phyloP scores from a whole-genome alignment of 2,888 invertebrate species.

The Cartodere bifasciata region DNA sequence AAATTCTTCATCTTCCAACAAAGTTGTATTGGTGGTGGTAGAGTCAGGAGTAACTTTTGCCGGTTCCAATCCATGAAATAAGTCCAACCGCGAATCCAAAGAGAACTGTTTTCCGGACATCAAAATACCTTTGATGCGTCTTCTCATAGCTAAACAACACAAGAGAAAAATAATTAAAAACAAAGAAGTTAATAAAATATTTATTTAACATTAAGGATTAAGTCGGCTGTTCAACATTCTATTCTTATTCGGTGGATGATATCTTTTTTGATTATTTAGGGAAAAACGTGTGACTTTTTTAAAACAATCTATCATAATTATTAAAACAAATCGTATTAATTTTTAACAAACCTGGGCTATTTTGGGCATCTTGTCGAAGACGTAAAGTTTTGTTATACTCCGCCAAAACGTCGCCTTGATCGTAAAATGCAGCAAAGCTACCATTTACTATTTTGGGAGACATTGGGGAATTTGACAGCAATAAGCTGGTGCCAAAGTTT shows the following conservation, averaged over 20 bases:
- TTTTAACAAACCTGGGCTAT: constrained; percentile 76
- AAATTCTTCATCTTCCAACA: constrained; percentile 28
- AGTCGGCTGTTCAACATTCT: no score
- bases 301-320: no score
- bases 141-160: constrained; percentile 70
- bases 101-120: constrained; percentile 88
- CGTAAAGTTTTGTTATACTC: constrained; percentile 55
- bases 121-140: constrained; percentile 75
- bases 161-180: no score
- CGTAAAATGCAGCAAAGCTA: constrained; percentile 84
- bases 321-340: no score
- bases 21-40: constrained; percentile 19
- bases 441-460: constrained; percentile 94
- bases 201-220: no score
- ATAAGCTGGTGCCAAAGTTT: constrained; percentile 83
- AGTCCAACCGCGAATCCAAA: constrained; percentile 80
- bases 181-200: background rate
- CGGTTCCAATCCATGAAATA: constrained; percentile 62
- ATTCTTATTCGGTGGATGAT: no score
- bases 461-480: constrained; percentile 90
- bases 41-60: constrained; percentile 20
- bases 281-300: no score
- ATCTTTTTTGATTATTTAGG: no score
- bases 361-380: constrained; percentile 56
- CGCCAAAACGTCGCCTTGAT: constrained; percentile 59